These are phyloP conservation scores for Phylloscopus whistleri DNA, from an alignment of 2,113 vertebrate genomes.

Conservation along the genomic window DNA sequence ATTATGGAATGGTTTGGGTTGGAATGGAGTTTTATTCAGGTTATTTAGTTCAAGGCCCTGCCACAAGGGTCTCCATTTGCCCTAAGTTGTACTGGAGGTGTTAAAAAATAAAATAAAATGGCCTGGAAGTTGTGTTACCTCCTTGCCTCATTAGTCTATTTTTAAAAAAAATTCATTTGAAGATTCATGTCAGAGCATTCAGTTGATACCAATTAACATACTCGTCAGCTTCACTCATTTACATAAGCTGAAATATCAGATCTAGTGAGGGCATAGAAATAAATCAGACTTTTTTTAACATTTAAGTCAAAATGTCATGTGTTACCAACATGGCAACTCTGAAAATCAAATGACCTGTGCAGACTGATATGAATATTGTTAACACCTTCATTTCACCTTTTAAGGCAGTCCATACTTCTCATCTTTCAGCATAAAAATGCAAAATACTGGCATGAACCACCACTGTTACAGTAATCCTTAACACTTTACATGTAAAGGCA, in stretches of 20 bases:
- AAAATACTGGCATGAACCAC: background rate
- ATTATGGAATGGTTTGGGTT: background rate
- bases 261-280: background rate
- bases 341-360: background rate
- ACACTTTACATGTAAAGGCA: background rate
- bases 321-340: background rate
- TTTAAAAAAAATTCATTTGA: background rate
- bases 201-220: background rate
- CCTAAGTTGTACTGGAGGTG: background rate
- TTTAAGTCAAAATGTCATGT: background rate
- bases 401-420: background rate
- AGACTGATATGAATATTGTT: background rate
- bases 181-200: background rate
- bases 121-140: background rate
- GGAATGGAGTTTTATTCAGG: background rate
- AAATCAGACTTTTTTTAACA: background rate
- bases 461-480: background rate
- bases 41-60: background rate
- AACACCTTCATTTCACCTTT: background rate
- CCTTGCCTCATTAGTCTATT: background rate
- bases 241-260: background rate
- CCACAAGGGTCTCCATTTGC: background rate
- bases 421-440: background rate
- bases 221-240: background rate
- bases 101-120: background rate